phyloP scores from a whole-genome alignment of 2,113 vertebrate species.

The Ellobius talpinus region DNA sequence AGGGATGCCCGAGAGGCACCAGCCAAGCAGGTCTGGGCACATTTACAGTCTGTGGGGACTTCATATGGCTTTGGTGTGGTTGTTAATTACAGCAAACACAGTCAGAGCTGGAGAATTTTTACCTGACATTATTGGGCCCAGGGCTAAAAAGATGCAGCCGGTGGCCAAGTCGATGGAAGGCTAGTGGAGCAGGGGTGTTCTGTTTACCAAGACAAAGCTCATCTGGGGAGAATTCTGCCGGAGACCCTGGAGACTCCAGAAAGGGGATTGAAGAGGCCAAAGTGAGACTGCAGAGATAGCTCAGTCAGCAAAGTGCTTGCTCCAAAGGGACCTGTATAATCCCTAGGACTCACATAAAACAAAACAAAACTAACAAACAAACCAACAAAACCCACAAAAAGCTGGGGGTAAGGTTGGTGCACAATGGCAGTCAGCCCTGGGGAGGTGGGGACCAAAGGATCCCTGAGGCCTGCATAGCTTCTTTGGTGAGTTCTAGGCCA shows the following conservation, averaged over 20 bases:
- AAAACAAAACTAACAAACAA: neutral
- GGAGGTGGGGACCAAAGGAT: neutral
- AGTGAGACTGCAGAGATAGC: too few species aligned
- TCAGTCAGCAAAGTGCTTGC: neutral
- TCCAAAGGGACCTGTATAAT: neutral
- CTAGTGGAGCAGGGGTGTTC: neutral
- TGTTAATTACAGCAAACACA: neutral
- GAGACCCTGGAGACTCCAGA: neutral
- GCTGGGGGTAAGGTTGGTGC: neutral
- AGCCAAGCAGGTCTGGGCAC: neutral
- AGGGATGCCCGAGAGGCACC: neutral
- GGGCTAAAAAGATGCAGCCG: neutral
- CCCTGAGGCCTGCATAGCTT: neutral
- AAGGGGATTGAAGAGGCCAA: neutral
- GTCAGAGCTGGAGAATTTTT: neutral
- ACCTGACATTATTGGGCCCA: neutral
- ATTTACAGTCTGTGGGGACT: neutral
- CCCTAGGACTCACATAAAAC: neutral
- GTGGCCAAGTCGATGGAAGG: neutral
- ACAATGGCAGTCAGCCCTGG: neutral
- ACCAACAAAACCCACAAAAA: neutral
- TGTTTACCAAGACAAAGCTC: neutral
- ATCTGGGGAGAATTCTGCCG: fast-evolving
- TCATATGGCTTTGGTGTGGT: neutral
- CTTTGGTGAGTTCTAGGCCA: neutral